Percentiles rank a stretch among this genome's conserved stretches.
Evolutionary conservation across 2,888 invertebrate species (phyloP).

Genomic region (Mystacides longicornis): DNA sequence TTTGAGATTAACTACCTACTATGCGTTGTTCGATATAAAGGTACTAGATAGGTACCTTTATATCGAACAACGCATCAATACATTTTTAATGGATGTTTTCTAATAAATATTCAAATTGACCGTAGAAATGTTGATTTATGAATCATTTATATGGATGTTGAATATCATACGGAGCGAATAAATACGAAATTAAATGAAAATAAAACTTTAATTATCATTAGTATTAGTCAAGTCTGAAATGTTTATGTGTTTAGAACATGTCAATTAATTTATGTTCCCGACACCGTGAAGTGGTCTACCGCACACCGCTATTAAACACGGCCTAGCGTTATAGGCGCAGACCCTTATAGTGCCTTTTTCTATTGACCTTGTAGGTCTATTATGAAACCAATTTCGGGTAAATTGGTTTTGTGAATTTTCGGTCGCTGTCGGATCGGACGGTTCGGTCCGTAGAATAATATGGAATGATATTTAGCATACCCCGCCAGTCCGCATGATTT

Average conservation of each 20-base stretch:
- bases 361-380: too few relatives aligned
- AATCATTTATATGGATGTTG: neutral
- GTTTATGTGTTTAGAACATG: constrained; percentile 15
- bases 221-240: constrained; percentile 8
- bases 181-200: constrained; percentile 15
- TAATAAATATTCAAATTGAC: constrained; percentile 14
- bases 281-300: constrained; percentile 8
- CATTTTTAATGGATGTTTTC: constrained; percentile 10
- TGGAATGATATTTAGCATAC: too few relatives aligned
- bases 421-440: too few relatives aligned
- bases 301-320: constrained; percentile 8
- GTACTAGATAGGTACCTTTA: too few relatives aligned
- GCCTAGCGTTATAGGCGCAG: too few relatives aligned
- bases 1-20: too few relatives aligned
- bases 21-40: too few relatives aligned
- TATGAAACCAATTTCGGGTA: too few relatives aligned
- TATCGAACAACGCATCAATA: neutral
- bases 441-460: too few relatives aligned
- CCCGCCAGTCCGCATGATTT: too few relatives aligned
- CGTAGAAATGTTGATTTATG: constrained; percentile 14
- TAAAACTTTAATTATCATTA: constrained; percentile 13
- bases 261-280: constrained; percentile 11
- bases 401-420: too few relatives aligned
- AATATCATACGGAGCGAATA: constrained; percentile 7
- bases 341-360: too few relatives aligned